phyloP scores from a whole-genome alignment of 2,888 invertebrate genomes.

The Polyploca ridens region DNA sequence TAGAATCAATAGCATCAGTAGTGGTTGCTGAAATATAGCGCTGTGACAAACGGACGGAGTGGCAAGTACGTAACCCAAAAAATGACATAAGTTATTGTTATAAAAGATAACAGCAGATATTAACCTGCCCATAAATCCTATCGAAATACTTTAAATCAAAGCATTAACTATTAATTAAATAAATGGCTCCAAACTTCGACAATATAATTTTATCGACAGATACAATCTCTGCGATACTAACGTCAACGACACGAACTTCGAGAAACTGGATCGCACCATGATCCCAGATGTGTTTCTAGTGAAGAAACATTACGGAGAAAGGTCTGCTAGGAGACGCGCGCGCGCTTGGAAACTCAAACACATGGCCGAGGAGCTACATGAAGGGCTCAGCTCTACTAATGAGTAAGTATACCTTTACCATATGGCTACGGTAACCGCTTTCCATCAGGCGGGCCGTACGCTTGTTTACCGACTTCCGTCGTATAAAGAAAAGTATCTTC shows the following conservation, averaged over 20 bases:
- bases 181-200: conserved; percentile 1
- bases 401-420: conserved; percentile 51
- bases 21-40: too few relatives aligned
- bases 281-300: conserved; percentile 97
- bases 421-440: neutral
- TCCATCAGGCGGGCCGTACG: too few relatives aligned
- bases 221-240: conserved; percentile 96
- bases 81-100: too few relatives aligned
- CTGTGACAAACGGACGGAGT: too few relatives aligned
- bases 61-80: too few relatives aligned
- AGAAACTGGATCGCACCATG: conserved; percentile 87
- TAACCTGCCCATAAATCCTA: too few relatives aligned
- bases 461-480: too few relatives aligned
- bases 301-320: conserved; percentile 94
- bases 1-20: too few relatives aligned
- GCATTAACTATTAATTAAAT: neutral
- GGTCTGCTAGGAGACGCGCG: conserved; percentile 87
- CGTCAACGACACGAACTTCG: conserved; percentile 95
- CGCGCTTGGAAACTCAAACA: conserved; percentile 97
- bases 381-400: conserved; percentile 85
- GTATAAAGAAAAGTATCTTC: too few relatives aligned
- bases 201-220: conserved; percentile 68
- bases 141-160: too few relatives aligned
- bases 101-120: too few relatives aligned
- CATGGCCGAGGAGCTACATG: conserved; percentile 86